Evolutionary conservation across 2,797 vertebrate species (phyloP).

Genomic region (Girardinus metallicus): DNA sequence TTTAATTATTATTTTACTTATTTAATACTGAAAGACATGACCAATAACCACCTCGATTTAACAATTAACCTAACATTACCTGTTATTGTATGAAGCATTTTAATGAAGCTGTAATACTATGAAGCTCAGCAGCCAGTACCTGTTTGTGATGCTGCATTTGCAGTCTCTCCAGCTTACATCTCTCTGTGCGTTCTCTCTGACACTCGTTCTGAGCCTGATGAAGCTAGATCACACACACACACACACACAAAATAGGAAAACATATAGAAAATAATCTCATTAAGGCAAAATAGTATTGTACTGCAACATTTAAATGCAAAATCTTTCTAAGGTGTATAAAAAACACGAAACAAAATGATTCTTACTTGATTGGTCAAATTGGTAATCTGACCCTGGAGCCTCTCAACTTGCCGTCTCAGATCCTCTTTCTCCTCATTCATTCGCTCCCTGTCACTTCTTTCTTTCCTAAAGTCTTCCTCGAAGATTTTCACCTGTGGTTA

Average conservation of each 20-base stretch:
- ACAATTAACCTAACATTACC: conserved; percentile 10
- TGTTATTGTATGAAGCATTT: conserved; percentile 10
- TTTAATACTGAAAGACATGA: background rate
- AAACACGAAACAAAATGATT: background rate
- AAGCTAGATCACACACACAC: conserved; percentile 74
- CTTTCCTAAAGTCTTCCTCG: conserved; percentile 96
- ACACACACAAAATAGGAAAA: conserved; percentile 13
- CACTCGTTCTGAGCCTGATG: conserved; percentile 90
- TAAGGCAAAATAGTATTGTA: background rate
- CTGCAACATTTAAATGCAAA: background rate
- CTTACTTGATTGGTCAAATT: conserved; percentile 89
- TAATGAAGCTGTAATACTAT: background rate
- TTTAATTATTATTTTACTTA: background rate
- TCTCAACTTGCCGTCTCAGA: conserved; percentile 91
- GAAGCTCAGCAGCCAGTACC: conserved; percentile 77
- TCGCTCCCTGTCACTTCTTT: conserved; percentile 93
- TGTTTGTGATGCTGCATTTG: conserved; percentile 95
- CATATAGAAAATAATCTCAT: background rate
- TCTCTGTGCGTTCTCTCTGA: conserved; percentile 90
- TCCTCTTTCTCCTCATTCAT: conserved; percentile 99
- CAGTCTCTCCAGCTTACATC: conserved; percentile 91
- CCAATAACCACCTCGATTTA: background rate
- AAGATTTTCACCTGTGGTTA: conserved; percentile 93
- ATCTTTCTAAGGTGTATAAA: background rate
- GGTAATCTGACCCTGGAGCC: conserved; percentile 91